Percentiles rank a stretch among this genome's conserved stretches.
Conservation (phyloP, 53 echinoderm and acorn worm species). For the Patiria pectinifera region DNA sequence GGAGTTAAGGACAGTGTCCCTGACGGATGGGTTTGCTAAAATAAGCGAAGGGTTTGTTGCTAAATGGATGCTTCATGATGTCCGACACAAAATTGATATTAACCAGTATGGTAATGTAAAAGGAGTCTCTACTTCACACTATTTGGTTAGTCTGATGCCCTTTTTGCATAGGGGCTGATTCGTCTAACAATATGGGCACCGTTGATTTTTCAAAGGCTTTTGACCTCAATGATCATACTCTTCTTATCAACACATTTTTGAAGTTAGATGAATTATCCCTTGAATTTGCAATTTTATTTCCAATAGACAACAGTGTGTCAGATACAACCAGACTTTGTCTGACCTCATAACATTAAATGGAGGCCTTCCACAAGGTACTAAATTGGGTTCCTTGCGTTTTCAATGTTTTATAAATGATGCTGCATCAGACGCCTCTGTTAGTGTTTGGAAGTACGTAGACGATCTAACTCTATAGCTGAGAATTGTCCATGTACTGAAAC, state of each 20-base stretch:
- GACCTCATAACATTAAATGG: constrained; percentile 1
- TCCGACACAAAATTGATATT: constrained; percentile 32
- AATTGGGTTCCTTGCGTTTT: background rate
- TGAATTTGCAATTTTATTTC: constrained; percentile 20
- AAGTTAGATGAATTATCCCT: constrained; percentile 2
- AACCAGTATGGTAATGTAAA: constrained; percentile 55
- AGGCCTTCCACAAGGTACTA: constrained; percentile 15
- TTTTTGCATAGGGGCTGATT: constrained; percentile 52
- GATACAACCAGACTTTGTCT: constrained; percentile 9
- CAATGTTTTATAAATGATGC: constrained; percentile 17
- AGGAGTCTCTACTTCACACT: constrained; percentile 47
- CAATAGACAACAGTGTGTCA: background rate
- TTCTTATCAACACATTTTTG: constrained; percentile 23
- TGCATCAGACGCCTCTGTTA: constrained; percentile 1
- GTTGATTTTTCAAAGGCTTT: constrained; percentile 53
- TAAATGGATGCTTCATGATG: constrained; percentile 45
- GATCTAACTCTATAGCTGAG: constrained; percentile 5
- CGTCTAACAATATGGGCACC: constrained; percentile 40
- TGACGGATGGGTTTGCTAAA: too few species aligned
- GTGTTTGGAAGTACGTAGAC: constrained; percentile 35
- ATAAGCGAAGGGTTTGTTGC: constrained; percentile 48
- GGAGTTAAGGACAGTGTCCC: constrained; percentile 48
- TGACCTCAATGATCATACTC: constrained; percentile 37
- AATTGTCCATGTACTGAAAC: background rate
- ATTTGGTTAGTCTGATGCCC: constrained; percentile 51